Conservation (phyloP, 2,888 invertebrate genomes). For the Dasypolia templi region DNA sequence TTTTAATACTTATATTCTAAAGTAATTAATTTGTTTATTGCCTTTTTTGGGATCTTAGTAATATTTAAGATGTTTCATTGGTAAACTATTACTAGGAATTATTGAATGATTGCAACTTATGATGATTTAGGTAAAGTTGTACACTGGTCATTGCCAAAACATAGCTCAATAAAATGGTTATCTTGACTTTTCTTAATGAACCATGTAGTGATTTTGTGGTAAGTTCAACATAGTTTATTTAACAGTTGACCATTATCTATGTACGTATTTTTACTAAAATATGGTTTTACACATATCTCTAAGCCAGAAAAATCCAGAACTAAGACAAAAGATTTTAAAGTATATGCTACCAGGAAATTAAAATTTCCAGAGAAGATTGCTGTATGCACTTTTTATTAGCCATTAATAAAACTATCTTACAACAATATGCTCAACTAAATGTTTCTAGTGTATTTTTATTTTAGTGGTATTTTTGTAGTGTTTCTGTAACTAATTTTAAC, state of each 20-base stretch:
- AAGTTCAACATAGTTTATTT: background rate
- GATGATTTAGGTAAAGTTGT: background rate
- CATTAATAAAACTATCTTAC: background rate
- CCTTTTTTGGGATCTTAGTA: background rate
- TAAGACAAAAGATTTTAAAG: background rate
- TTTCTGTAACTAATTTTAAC: background rate
- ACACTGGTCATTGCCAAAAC: background rate
- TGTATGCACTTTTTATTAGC: background rate
- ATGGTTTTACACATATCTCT: background rate
- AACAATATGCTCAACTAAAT: background rate
- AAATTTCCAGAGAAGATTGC: background rate
- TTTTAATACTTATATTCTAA: too few species aligned
- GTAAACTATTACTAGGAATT: background rate
- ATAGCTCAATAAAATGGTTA: background rate
- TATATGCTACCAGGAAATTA: background rate
- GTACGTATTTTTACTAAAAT: background rate
- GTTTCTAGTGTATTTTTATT: background rate
- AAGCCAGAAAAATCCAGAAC: background rate
- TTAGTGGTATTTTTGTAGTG: background rate
- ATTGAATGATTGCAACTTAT: background rate
- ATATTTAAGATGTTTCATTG: background rate
- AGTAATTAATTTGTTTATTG: background rate
- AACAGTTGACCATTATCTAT: background rate
- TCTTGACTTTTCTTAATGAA: background rate
- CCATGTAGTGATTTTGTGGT: background rate